A percentile compares a stretch with the other conserved stretches of the same genome.
These are phyloP conservation scores for Sebastes nivosus DNA, from an alignment of 2,797 vertebrate species.

Conservation along the genomic window DNA sequence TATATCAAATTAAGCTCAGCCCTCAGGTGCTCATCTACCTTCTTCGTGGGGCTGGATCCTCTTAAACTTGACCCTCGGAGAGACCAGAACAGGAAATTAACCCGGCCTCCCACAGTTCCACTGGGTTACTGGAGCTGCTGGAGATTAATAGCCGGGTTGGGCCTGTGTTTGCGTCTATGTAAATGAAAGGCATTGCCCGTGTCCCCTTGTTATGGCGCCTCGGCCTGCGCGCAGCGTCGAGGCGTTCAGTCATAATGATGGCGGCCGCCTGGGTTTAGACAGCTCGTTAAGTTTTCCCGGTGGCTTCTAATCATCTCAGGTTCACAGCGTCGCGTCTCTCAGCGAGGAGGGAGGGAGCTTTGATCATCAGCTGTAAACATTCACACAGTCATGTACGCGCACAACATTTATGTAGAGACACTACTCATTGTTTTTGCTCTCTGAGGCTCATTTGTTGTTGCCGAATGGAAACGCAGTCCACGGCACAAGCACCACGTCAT, in stretches of 20 bases:
- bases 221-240: neutral
- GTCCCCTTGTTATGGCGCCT: conserved; percentile 49
- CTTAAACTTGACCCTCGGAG: conserved; percentile 38
- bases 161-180: conserved; percentile 52
- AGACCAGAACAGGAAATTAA: conserved; percentile 64
- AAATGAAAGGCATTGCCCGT: conserved; percentile 49
- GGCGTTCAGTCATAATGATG: conserved; percentile 54
- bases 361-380: conserved; percentile 64
- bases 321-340: conserved; percentile 38
- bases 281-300: conserved; percentile 65
- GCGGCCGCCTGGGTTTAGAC: conserved; percentile 40
- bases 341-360: conserved; percentile 53
- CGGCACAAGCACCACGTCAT: conserved; percentile 29
- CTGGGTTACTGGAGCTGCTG: conserved; percentile 10
- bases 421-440: conserved; percentile 9
- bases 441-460: conserved; percentile 41
- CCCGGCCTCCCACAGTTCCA: conserved; percentile 15
- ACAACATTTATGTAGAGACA: neutral
- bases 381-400: neutral
- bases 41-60: conserved; percentile 24
- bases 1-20: conserved; percentile 55
- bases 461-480: conserved; percentile 21
- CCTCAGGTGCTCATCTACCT: conserved; percentile 57
- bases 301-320: conserved; percentile 74
- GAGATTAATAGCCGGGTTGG: conserved; percentile 38